Percentiles rank a stretch among this genome's conserved stretches.
Conservation (phyloP, 2,888 invertebrate genomes). For the Suillia variegata region DNA sequence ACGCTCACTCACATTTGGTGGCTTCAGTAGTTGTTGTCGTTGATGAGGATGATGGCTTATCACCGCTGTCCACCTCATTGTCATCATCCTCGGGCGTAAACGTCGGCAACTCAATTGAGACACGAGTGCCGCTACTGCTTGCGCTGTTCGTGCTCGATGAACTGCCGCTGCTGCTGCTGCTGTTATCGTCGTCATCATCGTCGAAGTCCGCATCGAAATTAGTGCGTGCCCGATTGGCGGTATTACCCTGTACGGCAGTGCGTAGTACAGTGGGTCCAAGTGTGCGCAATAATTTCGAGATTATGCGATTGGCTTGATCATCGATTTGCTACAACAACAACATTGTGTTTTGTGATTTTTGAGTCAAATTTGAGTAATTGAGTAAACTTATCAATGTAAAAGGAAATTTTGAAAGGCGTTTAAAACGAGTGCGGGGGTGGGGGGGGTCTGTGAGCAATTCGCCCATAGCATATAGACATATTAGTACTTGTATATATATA, state of each 20-base stretch:
- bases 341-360: not conserved
- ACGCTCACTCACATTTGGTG: slow-evolving; percentile 26
- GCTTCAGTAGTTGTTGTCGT: slow-evolving; percentile 22
- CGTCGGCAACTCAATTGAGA: slow-evolving; percentile 71
- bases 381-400: no score
- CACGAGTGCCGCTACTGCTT: slow-evolving; percentile 61
- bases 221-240: slow-evolving; percentile 55
- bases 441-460: no score
- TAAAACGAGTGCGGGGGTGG: no score
- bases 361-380: no score
- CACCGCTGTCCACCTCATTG: slow-evolving; percentile 61
- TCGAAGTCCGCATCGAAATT: slow-evolving; percentile 65
- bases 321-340: slow-evolving; percentile 61
- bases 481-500: no score
- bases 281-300: slow-evolving; percentile 69
- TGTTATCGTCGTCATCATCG: slow-evolving; percentile 62
- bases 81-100: slow-evolving; percentile 72
- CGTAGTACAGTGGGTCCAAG: slow-evolving; percentile 73
- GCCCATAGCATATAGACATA: no score
- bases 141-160: slow-evolving; percentile 27
- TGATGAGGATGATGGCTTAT: slow-evolving; percentile 23
- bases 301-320: slow-evolving; percentile 57
- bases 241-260: slow-evolving; percentile 59
- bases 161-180: slow-evolving; percentile 38
- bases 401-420: no score